Evolutionary conservation across 2,888 invertebrate species (phyloP).

Genomic region (Drosophila anomelani): DNA sequence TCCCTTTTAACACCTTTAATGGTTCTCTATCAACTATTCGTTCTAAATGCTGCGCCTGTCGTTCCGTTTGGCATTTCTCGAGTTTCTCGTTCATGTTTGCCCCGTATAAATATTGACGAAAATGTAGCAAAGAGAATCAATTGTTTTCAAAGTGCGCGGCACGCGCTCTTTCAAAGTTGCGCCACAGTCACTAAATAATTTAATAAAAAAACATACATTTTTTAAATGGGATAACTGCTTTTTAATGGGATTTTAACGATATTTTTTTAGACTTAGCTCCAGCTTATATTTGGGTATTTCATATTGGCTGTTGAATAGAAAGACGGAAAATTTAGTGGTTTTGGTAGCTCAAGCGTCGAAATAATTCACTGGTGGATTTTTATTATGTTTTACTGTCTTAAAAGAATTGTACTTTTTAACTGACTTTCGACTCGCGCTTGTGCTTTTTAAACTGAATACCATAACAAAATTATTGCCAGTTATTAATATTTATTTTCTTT

Average conservation of each 20-base stretch:
- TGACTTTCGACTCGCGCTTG: too few relatives aligned
- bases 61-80: conserved; percentile 12
- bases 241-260: background rate
- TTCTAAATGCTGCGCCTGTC: conserved; percentile 12
- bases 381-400: too few relatives aligned
- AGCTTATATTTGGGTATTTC: too few relatives aligned
- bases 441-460: too few relatives aligned
- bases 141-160: conserved; percentile 28
- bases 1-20: conserved; percentile 39
- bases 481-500: too few relatives aligned
- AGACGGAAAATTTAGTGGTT: too few relatives aligned
- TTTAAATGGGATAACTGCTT: conserved; percentile 1
- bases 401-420: too few relatives aligned
- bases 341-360: too few relatives aligned
- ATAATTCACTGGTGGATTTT: too few relatives aligned
- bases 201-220: conserved; percentile 41
- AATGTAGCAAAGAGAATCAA: conserved; percentile 31
- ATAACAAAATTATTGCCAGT: too few relatives aligned
- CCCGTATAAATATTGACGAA: conserved; percentile 25
- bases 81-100: conserved; percentile 22
- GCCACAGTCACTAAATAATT: conserved; percentile 30
- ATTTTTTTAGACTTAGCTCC: too few relatives aligned
- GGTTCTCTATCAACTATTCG: conserved; percentile 1
- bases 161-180: conserved; percentile 63
- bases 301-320: too few relatives aligned